These are phyloP conservation scores for Coboldia fuscipes DNA, from an alignment of 1,140 invertebrate genomes.

Conservation along the genomic window DNA sequence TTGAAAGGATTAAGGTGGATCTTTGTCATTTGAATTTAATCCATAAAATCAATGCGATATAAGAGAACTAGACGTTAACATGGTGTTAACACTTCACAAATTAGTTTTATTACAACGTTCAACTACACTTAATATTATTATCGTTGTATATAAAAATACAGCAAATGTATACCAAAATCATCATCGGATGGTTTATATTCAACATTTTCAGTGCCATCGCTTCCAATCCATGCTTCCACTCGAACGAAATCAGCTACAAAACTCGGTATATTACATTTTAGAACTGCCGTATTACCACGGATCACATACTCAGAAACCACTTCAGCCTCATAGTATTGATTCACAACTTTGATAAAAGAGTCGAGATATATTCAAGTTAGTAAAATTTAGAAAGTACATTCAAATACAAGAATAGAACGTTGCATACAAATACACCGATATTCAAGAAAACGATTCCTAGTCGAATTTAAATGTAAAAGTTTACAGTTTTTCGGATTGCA, in stretches of 20 bases:
- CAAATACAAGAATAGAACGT: too few species aligned
- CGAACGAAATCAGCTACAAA: slow-evolving; percentile 81
- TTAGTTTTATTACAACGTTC: background rate
- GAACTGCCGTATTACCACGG: slow-evolving; percentile 71
- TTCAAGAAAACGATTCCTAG: too few species aligned
- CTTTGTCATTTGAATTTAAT: too few species aligned
- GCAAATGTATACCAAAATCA: slow-evolving; percentile 12
- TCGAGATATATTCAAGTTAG: background rate
- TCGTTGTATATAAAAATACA: background rate
- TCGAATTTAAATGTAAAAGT: too few species aligned
- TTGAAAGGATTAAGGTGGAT: too few species aligned
- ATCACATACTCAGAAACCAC: slow-evolving; percentile 86
- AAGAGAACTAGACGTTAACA: too few species aligned
- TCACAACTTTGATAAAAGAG: slow-evolving; percentile 48
- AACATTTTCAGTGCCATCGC: slow-evolving; percentile 44
- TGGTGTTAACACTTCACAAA: background rate
- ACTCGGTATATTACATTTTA: slow-evolving; percentile 81
- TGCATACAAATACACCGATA: too few species aligned
- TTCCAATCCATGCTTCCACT: slow-evolving; percentile 73
- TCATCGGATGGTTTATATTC: slow-evolving; percentile 28
- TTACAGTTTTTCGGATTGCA: too few species aligned
- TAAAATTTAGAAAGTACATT: too few species aligned
- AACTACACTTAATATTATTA: background rate
- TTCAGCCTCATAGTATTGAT: slow-evolving; percentile 76
- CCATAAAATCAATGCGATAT: too few species aligned